A percentile compares a stretch with the other conserved stretches of the same genome.
Evolutionary conservation across 2,113 vertebrate species (phyloP).

Genomic region (Psettodes erumei): DNA sequence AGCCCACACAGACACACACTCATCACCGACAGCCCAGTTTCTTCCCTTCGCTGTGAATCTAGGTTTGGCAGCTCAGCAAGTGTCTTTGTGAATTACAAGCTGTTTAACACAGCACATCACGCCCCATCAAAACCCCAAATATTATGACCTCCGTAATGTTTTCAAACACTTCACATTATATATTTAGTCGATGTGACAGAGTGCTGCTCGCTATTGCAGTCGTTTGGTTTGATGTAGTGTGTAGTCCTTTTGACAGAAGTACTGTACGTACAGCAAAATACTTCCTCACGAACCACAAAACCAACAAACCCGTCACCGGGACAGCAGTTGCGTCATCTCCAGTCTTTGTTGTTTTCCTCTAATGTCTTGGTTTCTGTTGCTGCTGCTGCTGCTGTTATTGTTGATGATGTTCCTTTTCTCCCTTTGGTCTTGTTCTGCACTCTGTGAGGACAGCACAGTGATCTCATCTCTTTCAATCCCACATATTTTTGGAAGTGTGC

Average conservation of each 20-base stretch:
- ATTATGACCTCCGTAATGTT: slow-evolving; percentile 48
- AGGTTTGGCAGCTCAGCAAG: slow-evolving; percentile 51
- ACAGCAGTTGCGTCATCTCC: slow-evolving; percentile 57
- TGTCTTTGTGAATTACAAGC: slow-evolving; percentile 56
- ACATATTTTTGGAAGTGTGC: slow-evolving; percentile 73
- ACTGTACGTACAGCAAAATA: slow-evolving; percentile 52
- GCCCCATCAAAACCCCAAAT: slow-evolving; percentile 51
- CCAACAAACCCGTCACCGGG: slow-evolving; percentile 52
- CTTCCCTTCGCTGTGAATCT: slow-evolving; percentile 34
- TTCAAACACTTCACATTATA: slow-evolving; percentile 44
- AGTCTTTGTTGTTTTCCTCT: slow-evolving; percentile 66
- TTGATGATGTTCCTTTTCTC: slow-evolving; percentile 60
- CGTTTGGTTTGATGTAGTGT: slow-evolving; percentile 42
- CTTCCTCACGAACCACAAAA: slow-evolving; percentile 30
- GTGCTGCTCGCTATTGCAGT: slow-evolving; percentile 27
- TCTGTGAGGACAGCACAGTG: slow-evolving; percentile 68
- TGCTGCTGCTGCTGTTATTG: slow-evolving; percentile 36
- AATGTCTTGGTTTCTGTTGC: slow-evolving; percentile 29
- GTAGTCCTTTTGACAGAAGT: slow-evolving; percentile 47
- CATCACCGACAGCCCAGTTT: slow-evolving; percentile 41
- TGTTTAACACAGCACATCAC: slow-evolving; percentile 37
- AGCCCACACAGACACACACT: slow-evolving; percentile 29
- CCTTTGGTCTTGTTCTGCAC: slow-evolving; percentile 69
- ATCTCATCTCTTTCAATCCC: slow-evolving; percentile 77
- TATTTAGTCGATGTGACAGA: slow-evolving; percentile 58